phyloP scores from a whole-genome alignment of 2,797 vertebrate genomes.

The Anas acuta region DNA sequence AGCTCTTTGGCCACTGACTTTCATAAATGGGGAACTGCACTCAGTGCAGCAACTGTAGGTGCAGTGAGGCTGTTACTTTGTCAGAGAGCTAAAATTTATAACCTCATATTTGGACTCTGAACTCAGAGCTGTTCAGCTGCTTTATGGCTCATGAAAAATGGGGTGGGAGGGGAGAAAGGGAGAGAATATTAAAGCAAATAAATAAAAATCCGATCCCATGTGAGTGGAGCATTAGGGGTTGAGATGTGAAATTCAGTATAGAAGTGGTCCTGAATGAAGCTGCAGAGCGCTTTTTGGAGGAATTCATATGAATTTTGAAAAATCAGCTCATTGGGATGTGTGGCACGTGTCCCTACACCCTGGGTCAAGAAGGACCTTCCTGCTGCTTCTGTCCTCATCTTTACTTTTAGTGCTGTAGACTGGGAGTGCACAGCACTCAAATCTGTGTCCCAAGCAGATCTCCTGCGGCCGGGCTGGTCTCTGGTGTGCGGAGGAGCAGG shows the following conservation, averaged over 20 bases:
- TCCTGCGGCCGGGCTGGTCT: neutral
- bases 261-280: neutral
- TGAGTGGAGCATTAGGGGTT: neutral
- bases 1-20: neutral
- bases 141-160: neutral
- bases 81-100: neutral
- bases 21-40: neutral
- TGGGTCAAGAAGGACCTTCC: neutral
- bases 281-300: neutral
- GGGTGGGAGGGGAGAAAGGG: neutral
- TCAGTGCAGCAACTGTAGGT: neutral
- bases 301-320: neutral
- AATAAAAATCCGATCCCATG: neutral
- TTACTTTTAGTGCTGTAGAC: neutral
- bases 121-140: neutral
- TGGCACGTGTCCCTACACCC: rapidly evolving
- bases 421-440: rapidly evolving
- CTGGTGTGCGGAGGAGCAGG: neutral
- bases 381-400: neutral
- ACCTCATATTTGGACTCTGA: neutral
- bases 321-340: neutral
- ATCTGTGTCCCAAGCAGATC: neutral
- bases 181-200: neutral
- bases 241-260: neutral
- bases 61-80: neutral